Percentiles rank a stretch among this genome's conserved stretches.
These are phyloP conservation scores for Centruroides sculpturatus DNA, from an alignment of 1,140 invertebrate genomes.

Conservation along the genomic window DNA sequence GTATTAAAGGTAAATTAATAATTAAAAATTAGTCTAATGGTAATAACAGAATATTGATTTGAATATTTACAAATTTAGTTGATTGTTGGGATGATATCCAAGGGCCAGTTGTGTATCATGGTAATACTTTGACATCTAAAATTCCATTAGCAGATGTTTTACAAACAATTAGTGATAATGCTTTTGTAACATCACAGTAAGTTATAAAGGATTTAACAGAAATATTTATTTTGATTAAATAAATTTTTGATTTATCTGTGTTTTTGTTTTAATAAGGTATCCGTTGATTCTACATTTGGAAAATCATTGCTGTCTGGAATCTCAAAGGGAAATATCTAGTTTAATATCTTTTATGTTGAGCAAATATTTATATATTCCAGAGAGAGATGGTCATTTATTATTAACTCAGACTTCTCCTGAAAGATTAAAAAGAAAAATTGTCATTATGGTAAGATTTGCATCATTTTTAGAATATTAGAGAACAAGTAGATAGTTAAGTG, in stretches of 20 bases:
- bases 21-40: background rate
- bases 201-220: slow-evolving; percentile 9
- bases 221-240: background rate
- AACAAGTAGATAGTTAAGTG: too few species aligned
- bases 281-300: slow-evolving; percentile 32
- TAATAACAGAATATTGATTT: too few species aligned
- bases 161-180: slow-evolving; percentile 38
- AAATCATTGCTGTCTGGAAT: slow-evolving; percentile 29
- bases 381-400: slow-evolving; percentile 2
- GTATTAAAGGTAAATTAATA: slow-evolving; percentile 31
- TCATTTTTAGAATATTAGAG: too few species aligned
- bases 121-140: slow-evolving; percentile 41
- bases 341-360: slow-evolving; percentile 22
- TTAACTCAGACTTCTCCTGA: slow-evolving; percentile 25
- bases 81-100: slow-evolving; percentile 43
- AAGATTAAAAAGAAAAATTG: slow-evolving; percentile 26
- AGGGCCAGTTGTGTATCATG: slow-evolving; percentile 34
- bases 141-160: slow-evolving; percentile 39
- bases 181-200: slow-evolving; percentile 37
- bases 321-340: slow-evolving; percentile 25
- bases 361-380: slow-evolving; percentile 21
- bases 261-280: slow-evolving; percentile 22
- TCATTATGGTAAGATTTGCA: slow-evolving; percentile 24
- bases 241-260: too few species aligned
- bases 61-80: slow-evolving; percentile 22